Percentiles rank a stretch among this genome's conserved stretches.
Conservation (phyloP, 2,113 vertebrate species). For the Neodontobutis hainanensis region DNA sequence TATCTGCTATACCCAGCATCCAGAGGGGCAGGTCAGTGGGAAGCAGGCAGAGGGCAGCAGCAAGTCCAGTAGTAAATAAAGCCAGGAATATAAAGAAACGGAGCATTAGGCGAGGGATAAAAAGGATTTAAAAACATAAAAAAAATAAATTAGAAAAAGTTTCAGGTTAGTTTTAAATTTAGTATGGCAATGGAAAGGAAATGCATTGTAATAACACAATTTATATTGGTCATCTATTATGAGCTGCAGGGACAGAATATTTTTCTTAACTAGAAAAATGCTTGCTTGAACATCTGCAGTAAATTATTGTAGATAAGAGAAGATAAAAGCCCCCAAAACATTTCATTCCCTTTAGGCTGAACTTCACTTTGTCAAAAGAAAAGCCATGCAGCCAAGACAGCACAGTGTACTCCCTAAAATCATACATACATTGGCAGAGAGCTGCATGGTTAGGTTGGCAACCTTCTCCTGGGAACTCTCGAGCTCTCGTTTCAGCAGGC, state of each 20-base stretch:
- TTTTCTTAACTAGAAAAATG: no score
- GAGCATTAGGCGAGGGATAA: constrained; percentile 70
- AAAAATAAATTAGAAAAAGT: background rate
- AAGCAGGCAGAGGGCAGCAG: constrained; percentile 65
- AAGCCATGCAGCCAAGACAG: constrained; percentile 6
- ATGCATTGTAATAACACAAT: background rate
- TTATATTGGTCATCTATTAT: background rate
- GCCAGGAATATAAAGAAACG: constrained; percentile 67
- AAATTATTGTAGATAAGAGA: background rate
- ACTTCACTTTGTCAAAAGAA: constrained; percentile 6
- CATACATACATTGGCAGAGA: constrained; percentile 91
- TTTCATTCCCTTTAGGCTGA: background rate
- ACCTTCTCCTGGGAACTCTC: constrained; percentile 98
- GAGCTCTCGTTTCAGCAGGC: constrained; percentile 90
- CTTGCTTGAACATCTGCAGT: background rate
- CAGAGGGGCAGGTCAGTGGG: constrained; percentile 65
- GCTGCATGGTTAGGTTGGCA: constrained; percentile 90
- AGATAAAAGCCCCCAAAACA: constrained; percentile 1
- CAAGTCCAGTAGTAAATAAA: constrained; percentile 61
- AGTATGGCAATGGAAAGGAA: background rate
- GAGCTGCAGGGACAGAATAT: background rate
- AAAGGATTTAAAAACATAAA: constrained; percentile 10
- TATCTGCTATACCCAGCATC: constrained; percentile 77
- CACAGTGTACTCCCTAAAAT: background rate
- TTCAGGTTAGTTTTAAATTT: background rate